These are phyloP conservation scores for Tetheella fluctuosa DNA, from an alignment of 2,888 invertebrate species.

Conservation along the genomic window DNA sequence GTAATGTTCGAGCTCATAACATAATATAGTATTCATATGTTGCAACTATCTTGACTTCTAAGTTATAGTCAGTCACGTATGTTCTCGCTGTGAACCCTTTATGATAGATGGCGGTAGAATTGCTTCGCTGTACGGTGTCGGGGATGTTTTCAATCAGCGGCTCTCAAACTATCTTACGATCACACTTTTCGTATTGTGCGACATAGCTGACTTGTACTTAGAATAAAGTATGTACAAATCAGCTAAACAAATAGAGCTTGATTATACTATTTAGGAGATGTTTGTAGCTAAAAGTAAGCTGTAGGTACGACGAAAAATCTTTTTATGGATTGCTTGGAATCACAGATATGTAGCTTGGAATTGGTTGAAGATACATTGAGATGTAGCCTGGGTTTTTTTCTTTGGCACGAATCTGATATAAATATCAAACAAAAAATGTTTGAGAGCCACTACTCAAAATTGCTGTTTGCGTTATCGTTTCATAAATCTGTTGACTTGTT, in stretches of 20 bases:
- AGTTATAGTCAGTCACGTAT: constrained; percentile 27
- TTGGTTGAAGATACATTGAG: no score
- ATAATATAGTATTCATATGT: constrained; percentile 26
- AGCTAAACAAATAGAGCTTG: no score
- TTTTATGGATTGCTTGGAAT: no score
- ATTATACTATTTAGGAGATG: no score
- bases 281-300: no score
- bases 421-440: not conserved
- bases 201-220: no score
- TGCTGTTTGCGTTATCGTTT: not conserved
- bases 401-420: not conserved
- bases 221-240: no score
- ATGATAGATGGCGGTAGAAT: constrained; percentile 7
- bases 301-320: no score
- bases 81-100: constrained; percentile 14
- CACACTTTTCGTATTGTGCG: not conserved
- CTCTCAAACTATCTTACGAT: not conserved
- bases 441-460: not conserved
- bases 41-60: constrained; percentile 22
- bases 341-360: no score
- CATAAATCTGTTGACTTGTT: not conserved
- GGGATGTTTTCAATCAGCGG: not conserved
- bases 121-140: not conserved
- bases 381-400: not conserved
- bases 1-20: not conserved